Conservation (phyloP, 2,888 invertebrate genomes). For the Melanargia galathea region DNA sequence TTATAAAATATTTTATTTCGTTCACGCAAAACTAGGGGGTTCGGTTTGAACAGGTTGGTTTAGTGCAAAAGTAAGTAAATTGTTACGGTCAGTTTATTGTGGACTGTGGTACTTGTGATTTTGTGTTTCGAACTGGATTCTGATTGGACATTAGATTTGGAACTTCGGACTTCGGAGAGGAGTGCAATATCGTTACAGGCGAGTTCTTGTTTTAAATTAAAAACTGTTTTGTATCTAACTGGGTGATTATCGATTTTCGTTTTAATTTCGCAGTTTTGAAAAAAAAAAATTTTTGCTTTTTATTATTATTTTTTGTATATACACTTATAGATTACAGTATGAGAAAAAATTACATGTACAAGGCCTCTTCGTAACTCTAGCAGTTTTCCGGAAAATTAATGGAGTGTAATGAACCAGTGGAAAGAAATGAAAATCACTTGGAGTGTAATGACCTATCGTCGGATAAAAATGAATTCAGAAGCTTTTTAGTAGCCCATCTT, state of each 20-base stretch:
- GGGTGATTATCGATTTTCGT: neutral
- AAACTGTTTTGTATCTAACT: neutral
- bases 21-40: neutral
- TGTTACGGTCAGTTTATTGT: slow-evolving; percentile 37
- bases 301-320: too few species aligned
- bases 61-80: slow-evolving; percentile 35
- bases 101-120: slow-evolving; percentile 34
- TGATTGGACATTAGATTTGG: slow-evolving; percentile 50
- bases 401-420: too few species aligned
- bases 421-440: too few species aligned
- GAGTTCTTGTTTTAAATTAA: neutral
- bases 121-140: slow-evolving; percentile 57
- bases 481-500: too few species aligned
- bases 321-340: too few species aligned
- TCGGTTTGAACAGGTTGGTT: slow-evolving; percentile 7
- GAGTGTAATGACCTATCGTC: too few species aligned
- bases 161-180: slow-evolving; percentile 14
- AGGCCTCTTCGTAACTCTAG: too few species aligned
- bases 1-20: slow-evolving; percentile 6
- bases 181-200: slow-evolving; percentile 30
- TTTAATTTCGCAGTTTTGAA: too few species aligned
- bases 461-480: too few species aligned
- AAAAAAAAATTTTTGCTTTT: too few species aligned
- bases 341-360: too few species aligned
- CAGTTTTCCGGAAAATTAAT: too few species aligned